A percentile compares a stretch with the other conserved stretches of the same genome.
Conservation (phyloP, 1,140 invertebrate species). For the Drosophila sproati region DNA sequence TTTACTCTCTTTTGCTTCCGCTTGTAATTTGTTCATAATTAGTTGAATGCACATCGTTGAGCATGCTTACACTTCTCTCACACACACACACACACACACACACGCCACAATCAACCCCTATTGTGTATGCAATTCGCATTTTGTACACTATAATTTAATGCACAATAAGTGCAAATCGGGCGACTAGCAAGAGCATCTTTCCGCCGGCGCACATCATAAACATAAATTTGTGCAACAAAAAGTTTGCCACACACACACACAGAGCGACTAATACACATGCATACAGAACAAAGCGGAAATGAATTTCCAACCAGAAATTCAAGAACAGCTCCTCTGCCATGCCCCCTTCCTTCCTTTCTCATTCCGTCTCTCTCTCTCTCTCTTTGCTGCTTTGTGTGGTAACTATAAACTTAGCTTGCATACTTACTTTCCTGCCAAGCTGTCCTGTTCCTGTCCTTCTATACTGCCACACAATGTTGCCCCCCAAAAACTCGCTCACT, state of each 20-base stretch:
- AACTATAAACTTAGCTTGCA: conserved; percentile 77
- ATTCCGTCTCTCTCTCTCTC: background rate
- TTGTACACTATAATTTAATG: conserved; percentile 63
- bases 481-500: conserved; percentile 6
- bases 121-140: conserved; percentile 12
- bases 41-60: conserved; percentile 78
- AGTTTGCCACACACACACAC: conserved; percentile 35
- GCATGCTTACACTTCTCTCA: conserved; percentile 42
- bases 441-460: conserved; percentile 57
- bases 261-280: conserved; percentile 15
- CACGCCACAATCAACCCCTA: background rate
- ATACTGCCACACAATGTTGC: conserved; percentile 69
- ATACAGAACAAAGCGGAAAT: conserved; percentile 71
- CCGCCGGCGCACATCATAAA: conserved; percentile 76
- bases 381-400: conserved; percentile 59
- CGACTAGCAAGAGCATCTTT: conserved; percentile 66
- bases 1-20: conserved; percentile 12
- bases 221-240: conserved; percentile 67
- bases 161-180: conserved; percentile 77
- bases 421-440: conserved; percentile 67
- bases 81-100: background rate
- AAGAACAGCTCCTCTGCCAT: conserved; percentile 37
- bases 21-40: conserved; percentile 81
- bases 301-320: conserved; percentile 76
- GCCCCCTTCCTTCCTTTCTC: background rate